A percentile compares a stretch with the other conserved stretches of the same genome.
Evolutionary conservation across 2,113 vertebrate genomes (phyloP).

Genomic region (Genyomyrus donnyi): DNA sequence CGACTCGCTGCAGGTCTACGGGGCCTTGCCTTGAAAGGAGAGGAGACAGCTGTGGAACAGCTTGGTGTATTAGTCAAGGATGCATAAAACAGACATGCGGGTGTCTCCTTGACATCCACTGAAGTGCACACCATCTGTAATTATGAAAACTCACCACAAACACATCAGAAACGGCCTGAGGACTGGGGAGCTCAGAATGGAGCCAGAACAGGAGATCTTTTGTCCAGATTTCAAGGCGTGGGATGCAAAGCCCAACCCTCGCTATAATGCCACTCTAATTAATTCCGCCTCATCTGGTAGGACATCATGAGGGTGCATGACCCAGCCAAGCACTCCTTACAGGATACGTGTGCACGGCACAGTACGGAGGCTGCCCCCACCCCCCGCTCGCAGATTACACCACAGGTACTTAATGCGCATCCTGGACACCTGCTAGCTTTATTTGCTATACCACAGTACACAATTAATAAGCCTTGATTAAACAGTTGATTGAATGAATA

Average conservation of each 20-base stretch:
- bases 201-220: neutral
- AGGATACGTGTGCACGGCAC: neutral
- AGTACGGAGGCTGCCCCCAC: neutral
- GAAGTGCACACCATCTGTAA: neutral
- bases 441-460: neutral
- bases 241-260: neutral
- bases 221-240: neutral
- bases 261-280: neutral
- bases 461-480: neutral
- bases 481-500: neutral
- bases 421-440: neutral
- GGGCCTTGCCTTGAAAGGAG: neutral
- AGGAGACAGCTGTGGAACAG: neutral
- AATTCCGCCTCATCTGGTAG: neutral
- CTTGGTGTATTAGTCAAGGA: slow-evolving; percentile 5
- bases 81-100: slow-evolving; percentile 4
- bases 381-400: neutral
- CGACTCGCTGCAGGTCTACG: neutral
- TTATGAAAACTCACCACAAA: neutral
- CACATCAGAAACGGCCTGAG: neutral
- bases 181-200: neutral
- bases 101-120: slow-evolving; percentile 4
- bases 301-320: neutral
- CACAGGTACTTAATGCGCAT: neutral
- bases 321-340: neutral